Conservation (phyloP, 1,140 invertebrate species). For the Drusus annulatus region DNA sequence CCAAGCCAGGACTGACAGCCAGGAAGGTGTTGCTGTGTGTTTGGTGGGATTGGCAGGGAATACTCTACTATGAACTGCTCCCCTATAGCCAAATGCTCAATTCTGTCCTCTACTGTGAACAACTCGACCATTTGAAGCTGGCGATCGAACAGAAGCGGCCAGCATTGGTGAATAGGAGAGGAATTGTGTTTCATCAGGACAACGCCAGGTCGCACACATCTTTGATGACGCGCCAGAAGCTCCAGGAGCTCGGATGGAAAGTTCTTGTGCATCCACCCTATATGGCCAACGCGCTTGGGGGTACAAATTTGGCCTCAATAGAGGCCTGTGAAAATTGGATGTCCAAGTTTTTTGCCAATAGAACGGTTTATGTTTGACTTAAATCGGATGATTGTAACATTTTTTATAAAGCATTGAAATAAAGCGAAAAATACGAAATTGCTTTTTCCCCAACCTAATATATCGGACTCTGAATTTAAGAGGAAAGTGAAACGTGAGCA, state of each 20-base stretch:
- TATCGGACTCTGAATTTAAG: no score
- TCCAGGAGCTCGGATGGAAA: not conserved
- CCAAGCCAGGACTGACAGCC: slow-evolving; percentile 13
- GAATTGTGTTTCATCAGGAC: slow-evolving; percentile 23
- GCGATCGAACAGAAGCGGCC: slow-evolving; percentile 21
- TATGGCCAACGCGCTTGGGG: slow-evolving; percentile 26
- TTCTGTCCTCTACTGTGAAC: slow-evolving; percentile 20
- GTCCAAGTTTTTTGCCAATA: slow-evolving; percentile 17
- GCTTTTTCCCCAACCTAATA: not conserved
- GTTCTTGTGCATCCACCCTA: slow-evolving; percentile 18
- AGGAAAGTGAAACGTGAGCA: no score
- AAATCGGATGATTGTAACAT: slow-evolving; percentile 34
- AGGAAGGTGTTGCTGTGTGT: slow-evolving; percentile 27
- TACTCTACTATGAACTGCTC: no score
- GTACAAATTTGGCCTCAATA: slow-evolving; percentile 27
- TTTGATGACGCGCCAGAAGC: not conserved
- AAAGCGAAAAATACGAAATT: slow-evolving; percentile 31
- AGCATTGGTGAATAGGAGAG: slow-evolving; percentile 28
- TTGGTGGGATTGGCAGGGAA: not conserved
- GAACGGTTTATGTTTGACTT: no score
- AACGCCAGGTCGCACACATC: slow-evolving; percentile 22
- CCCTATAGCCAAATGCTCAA: slow-evolving; percentile 7
- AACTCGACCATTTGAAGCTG: slow-evolving; percentile 25
- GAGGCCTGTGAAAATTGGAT: slow-evolving; percentile 18
- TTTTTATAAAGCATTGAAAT: slow-evolving; percentile 23